A percentile compares a stretch with the other conserved stretches of the same genome.
These are phyloP conservation scores for Pelochelys cantorii DNA, from an alignment of 2,797 vertebrate species.

Conservation along the genomic window DNA sequence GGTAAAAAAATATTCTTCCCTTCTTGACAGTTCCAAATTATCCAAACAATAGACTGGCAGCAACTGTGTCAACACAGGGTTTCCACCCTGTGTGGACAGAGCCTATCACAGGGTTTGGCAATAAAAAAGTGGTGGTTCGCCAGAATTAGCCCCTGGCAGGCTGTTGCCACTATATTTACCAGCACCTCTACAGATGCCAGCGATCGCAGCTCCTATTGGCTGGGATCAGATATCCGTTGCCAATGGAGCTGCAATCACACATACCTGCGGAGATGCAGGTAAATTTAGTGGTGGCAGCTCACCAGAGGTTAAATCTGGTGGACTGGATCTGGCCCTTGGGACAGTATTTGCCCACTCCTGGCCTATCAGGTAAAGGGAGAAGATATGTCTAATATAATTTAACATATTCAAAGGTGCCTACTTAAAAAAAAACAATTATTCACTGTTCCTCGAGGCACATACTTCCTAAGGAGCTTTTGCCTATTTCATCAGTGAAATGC, in stretches of 20 bases:
- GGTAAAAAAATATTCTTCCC: background rate
- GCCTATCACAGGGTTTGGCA: background rate
- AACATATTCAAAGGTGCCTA: background rate
- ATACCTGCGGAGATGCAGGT: no score
- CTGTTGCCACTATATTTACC: no score
- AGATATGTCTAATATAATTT: background rate
- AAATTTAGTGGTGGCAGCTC: no score
- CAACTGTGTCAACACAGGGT: background rate
- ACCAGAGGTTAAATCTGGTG: no score
- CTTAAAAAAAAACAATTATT: slow-evolving; percentile 42
- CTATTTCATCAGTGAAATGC: slow-evolving; percentile 51
- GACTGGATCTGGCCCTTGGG: no score
- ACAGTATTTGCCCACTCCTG: no score
- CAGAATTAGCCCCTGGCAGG: no score
- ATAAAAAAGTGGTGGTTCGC: no score
- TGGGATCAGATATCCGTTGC: no score
- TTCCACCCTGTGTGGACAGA: background rate
- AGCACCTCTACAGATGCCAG: no score
- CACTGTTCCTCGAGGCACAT: background rate
- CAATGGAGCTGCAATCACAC: no score
- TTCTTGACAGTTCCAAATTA: background rate
- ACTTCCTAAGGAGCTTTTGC: slow-evolving; percentile 39
- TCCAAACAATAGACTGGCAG: background rate
- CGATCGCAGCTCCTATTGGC: no score
- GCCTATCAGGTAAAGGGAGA: background rate